Conservation (phyloP, 2,888 invertebrate genomes). For the Mesopsocus fuscifrons region DNA sequence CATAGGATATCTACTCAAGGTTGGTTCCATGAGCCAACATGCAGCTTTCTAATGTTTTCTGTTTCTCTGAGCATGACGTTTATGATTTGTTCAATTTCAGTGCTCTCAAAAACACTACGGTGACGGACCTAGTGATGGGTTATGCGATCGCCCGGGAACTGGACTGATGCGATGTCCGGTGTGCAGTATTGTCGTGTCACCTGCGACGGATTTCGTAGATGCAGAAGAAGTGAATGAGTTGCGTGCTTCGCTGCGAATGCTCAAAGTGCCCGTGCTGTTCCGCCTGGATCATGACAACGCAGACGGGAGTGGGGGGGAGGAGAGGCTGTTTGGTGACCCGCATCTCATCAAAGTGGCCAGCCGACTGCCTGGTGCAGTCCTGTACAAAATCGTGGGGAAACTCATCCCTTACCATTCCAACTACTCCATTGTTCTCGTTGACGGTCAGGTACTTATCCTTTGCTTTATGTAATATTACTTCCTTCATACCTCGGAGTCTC, state of each 20-base stretch:
- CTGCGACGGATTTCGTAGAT: constrained; percentile 14
- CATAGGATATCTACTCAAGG: too few relatives aligned
- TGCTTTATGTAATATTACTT: too few relatives aligned
- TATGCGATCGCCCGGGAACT: too few relatives aligned
- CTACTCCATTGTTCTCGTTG: constrained; percentile 33
- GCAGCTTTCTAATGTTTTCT: too few relatives aligned
- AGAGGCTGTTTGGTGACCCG: constrained; percentile 33
- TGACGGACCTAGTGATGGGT: too few relatives aligned
- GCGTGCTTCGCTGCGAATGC: constrained; percentile 21
- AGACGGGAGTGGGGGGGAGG: constrained; percentile 28
- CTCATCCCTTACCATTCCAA: constrained; percentile 28
- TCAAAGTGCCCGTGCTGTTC: constrained; percentile 33
- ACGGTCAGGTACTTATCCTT: constrained; percentile 37
- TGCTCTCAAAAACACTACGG: too few relatives aligned
- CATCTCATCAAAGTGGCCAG: constrained; percentile 33
- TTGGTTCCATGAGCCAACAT: too few relatives aligned
- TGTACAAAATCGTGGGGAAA: constrained; percentile 28
- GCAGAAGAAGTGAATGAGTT: constrained; percentile 11
- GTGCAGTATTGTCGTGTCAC: constrained; percentile 13
- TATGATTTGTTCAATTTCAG: too few relatives aligned
- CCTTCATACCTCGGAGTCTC: too few relatives aligned
- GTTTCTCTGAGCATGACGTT: too few relatives aligned
- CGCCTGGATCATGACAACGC: constrained; percentile 27
- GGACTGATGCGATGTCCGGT: constrained; percentile 14
- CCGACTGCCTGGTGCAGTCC: constrained; percentile 27